Evolutionary conservation across 2,113 vertebrate species (phyloP), one percentile per base, ranked within the genome.

Genomic region (Psittacula cyanocephala): DNA sequence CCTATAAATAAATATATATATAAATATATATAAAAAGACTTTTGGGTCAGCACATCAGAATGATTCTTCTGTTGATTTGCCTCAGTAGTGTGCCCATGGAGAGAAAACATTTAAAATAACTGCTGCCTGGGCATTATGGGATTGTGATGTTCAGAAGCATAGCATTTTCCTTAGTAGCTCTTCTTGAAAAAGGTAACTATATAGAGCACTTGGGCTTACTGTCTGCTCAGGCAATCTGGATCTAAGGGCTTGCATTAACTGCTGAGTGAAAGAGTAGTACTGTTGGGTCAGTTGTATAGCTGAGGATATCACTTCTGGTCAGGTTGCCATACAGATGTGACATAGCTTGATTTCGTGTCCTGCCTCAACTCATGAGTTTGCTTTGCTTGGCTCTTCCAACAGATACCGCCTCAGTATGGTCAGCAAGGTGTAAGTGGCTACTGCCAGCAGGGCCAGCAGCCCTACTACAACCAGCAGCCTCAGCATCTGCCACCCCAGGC

Each of bases 391-490:
- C 81, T 97, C 76, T 98, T 96, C 96, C 95, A 88, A 98, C 98
- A 99, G 99, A 99, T 99, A 96, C 98, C 99, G 12, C 98, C 99
- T 78, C 99, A 99, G 97, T 99, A 99, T 23, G 98, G 98, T 91
- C 99, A 99, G 97, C 99, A 99, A 97, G 98, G 98, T 88, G 97
- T 99, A 65, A 98, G 98, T 7, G 98, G 98, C 60, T 99, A 99
- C 98, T 98, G 99, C 97, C 99, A 99, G 91, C 98, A 99, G 97
- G 98, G 98, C 97, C 99, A 99, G 89, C 99, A 99, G 92, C 98
- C 99, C 1, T 99, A 99, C 96, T 99, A 99, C 98, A 99, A 98
- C 98, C 99, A 99, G 97, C 98, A 99, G 94, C 98, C 99, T 23
- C 98, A 98, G 65, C 98, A 98, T 83, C 98, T 98, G 37, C 97